Evolutionary conservation across 2,113 vertebrate genomes (phyloP), one percentile per base, ranked within the genome.

Genomic region (Cyanistes caeruleus): DNA sequence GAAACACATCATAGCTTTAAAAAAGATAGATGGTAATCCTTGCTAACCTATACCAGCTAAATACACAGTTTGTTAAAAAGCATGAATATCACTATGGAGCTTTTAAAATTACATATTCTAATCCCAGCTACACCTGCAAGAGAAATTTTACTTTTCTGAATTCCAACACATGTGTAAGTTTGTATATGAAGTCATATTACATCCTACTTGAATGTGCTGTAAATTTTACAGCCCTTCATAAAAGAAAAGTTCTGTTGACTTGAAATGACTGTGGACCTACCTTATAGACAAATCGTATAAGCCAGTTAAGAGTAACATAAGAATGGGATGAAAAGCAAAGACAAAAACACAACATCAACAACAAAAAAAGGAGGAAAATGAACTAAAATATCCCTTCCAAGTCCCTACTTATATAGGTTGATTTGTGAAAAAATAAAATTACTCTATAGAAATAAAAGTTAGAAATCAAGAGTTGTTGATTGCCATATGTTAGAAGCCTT

Each of bases 61-160:
- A 77, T 16, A 62, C 16, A 55, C 17, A 89, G 19, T 22, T 94
- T 78, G 62, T 84, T 60, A 83, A 86, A 84, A 84, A 43, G 8
- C 53, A 84, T 79, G 11, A 39, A 19, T 59, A 75, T 58, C 24
- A 64, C 31, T 76, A 55, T 0, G 0, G 0, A 64, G 22, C 5
- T 62, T 93, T 80, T 73, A 77, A 93, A 81, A 86, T 19, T 69
- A 16, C 8, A 20, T 91, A 76, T 87, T 64, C 27, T 78, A 63
- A 90, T 92, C 23, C 74, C 44, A 92, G 10, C 16, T 91, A 82
- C 4, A 43, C 6, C 28, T 88, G 27, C 53, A 93, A 68, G 16
- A 88, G 17, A 82, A 63, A 87, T 82, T 67, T 84, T 85, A 23
- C 13, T 93, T 70, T 93, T 73, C 55, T 92, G 37, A 84, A 84